Evolutionary conservation across 2,797 vertebrate genomes (phyloP), one percentile per base, ranked within the genome.

Genomic region (Ctenochaetus hawaiiensis): DNA sequence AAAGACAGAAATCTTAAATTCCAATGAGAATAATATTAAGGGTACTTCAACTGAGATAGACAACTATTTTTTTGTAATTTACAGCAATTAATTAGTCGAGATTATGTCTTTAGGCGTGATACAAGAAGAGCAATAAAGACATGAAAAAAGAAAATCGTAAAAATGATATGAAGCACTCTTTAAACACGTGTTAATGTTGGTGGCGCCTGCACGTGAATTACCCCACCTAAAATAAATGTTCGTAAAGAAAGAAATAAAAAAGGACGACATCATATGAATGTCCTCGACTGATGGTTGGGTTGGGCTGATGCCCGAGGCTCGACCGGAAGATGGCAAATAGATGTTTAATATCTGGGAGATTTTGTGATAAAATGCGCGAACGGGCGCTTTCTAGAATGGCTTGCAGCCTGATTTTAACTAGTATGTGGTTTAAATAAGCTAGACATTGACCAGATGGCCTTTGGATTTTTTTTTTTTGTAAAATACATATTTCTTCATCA

Each of bases 251-350:
- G 30, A 34, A 34, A 34, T 34, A 34, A 34, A 34, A 34, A 34
- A 34, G 30, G 6, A 7, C 30, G 6, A 34, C 5, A 34, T 34
- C 30, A 34, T 34, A 7, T 34, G 30, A 34, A 34, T 34, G 6
- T 7, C 30, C 30, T 34, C 6, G 30, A 34, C 30, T 34, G 30
- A 34, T 34, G 30, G 30, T 34, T 34, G 30, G 26, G 26, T 26
- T 26, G 39, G 53, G 53, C 81, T 0, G 67, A 17, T 68, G 69
- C 72, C 43, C 65, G 2, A 45, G 56, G 48, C 54, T 39, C n/a
- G 8, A 26, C 17, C 57, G 12, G 5, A 34, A 34, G 30, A 34
- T 34, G 30, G 3, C 30, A 34, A 34, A 34, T 7, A 34, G 30
- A 34, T 34, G 30, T 34, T 30, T 30, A 30, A 30, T 30, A 30